Conservation (phyloP, 2,113 vertebrate genomes). For the Felis chaus region DNA sequence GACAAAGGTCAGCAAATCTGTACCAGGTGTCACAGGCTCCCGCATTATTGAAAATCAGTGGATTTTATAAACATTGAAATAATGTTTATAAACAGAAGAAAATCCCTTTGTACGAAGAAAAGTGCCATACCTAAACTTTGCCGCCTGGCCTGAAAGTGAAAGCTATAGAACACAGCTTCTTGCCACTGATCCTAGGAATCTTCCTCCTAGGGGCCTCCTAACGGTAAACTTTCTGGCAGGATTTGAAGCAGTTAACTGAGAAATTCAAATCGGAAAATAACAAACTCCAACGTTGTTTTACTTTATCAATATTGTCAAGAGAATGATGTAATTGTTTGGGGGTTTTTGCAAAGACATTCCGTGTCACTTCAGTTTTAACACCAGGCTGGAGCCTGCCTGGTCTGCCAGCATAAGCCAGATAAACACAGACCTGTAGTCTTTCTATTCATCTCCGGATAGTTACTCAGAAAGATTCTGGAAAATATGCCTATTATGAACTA, state of each 20-base stretch:
- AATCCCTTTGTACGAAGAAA: not conserved
- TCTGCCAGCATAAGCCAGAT: constrained; percentile 90
- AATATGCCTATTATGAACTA: constrained; percentile 84
- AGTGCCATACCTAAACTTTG: not conserved
- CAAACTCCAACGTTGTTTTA: constrained; percentile 78
- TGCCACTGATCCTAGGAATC: not conserved
- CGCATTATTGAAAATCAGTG: not conserved
- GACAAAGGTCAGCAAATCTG: not conserved
- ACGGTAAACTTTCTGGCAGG: constrained; percentile 29
- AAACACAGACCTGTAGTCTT: constrained; percentile 90
- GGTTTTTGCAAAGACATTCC: constrained; percentile 90
- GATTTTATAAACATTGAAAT: not conserved
- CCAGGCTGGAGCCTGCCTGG: constrained; percentile 92
- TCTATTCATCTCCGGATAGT: constrained; percentile 85
- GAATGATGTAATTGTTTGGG: constrained; percentile 93
- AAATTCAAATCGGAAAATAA: constrained; percentile 81
- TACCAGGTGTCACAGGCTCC: not conserved
- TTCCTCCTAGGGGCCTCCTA: not conserved
- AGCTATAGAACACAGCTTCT: not conserved
- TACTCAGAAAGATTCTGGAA: constrained; percentile 85
- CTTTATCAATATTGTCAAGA: constrained; percentile 87
- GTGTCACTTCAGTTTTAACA: constrained; percentile 89
- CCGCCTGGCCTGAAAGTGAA: not conserved
- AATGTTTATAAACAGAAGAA: not conserved
- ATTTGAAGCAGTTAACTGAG: constrained; percentile 75